Conservation (phyloP, 1,140 invertebrate genomes). For the Galendromus occidentalis region DNA sequence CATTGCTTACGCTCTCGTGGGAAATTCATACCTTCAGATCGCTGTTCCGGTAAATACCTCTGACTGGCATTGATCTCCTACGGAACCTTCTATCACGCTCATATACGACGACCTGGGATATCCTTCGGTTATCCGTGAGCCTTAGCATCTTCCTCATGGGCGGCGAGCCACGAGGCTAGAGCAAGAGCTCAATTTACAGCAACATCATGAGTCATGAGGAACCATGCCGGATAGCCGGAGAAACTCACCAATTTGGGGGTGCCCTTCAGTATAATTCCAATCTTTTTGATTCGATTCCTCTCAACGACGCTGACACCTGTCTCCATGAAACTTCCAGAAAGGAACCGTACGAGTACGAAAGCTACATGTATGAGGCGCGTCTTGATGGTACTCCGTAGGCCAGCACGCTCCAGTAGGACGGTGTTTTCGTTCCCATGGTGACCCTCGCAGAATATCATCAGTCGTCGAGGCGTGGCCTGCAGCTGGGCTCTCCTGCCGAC, state of each 20-base stretch:
- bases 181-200: not conserved
- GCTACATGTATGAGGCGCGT: too few relatives aligned
- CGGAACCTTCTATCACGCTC: not conserved
- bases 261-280: not conserved
- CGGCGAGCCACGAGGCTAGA: not conserved
- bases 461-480: too few relatives aligned
- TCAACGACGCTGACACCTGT: not conserved
- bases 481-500: too few relatives aligned
- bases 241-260: constrained; percentile 9
- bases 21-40: constrained; percentile 25
- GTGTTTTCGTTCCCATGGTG: too few relatives aligned
- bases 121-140: not conserved
- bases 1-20: constrained; percentile 20
- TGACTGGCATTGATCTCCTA: constrained; percentile 27
- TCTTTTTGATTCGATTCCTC: not conserved
- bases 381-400: too few relatives aligned
- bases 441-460: too few relatives aligned
- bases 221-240: too few relatives aligned
- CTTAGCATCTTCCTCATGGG: not conserved
- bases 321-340: too few relatives aligned
- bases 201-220: not conserved
- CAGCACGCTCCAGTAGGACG: too few relatives aligned
- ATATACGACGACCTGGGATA: too few relatives aligned
- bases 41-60: constrained; percentile 25
- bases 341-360: too few relatives aligned